Base-by-base conservation (phyloP, 2,888 invertebrate genomes). In the Apamea epomidion region DNA sequence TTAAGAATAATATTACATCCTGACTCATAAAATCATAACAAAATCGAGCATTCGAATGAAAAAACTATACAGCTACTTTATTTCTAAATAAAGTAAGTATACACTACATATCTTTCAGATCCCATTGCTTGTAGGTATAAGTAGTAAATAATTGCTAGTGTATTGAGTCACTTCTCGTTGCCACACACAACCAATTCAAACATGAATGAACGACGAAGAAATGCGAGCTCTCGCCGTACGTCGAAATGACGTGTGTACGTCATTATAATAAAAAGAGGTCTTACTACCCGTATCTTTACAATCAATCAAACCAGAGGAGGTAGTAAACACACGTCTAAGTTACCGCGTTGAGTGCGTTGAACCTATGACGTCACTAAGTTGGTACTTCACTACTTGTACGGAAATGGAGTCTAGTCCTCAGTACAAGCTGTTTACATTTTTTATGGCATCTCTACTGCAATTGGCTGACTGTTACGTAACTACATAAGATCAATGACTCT, bases 361-460 rank as follows among this genome's bases (percentile, higher is more conserved):
- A 91, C 94, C 86, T 75, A 86, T 88, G 84, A 88, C 90, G 87
- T 89, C 85, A 88, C 45, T 78, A 16, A 68, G 69, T 62, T 80
- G 81, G 78, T 78, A 83, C 64, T 72, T 64, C 42, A 62, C 37
- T 60, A 60, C 71, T 68, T 16, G 51, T 62, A 82, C 65, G 81
- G 80, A 75, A 77, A 81, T 65, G 32, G 62, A 69, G 64, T 70
- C 29, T 70, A 86, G 77, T 84, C 70, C 77, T 81, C 75, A 75
- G 76, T 70, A 84, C 84, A 67, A 62, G 76, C 84, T 94, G 94
- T 94, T 94, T 94, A 94, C 91, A 88, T 94, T 94, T 94, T 94
- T 94, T 94, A 88, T 89, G 82, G 82, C 89, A 82, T 86, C 88
- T 88, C 78, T 82, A 85, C 86, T 83, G 84, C 82, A 87, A 84